Base-by-base conservation (phyloP, 2,888 invertebrate species). In the Eremobia ochroleuca region DNA sequence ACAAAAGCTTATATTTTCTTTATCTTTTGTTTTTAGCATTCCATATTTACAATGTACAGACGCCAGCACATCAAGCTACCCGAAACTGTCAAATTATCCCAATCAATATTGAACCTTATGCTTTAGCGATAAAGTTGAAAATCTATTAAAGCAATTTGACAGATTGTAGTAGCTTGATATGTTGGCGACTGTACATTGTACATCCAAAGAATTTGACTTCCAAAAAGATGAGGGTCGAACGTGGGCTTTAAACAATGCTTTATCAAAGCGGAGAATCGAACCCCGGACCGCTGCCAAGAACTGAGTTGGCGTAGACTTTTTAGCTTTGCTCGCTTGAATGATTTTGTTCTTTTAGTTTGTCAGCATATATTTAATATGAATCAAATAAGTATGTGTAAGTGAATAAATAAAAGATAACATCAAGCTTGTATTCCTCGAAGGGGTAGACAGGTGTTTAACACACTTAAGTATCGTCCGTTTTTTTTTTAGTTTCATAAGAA, bases 231-330 rank as follows among this genome's bases (percentile, higher is more conserved):
- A 82, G 69, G 59, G 65, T 68, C 49, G 37, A 5, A 61, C 58
- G 37, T 62, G 49, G 2, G 31, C 18, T 11, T 8, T 34, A 21
- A 34, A 76, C 49, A 86, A 72, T 58, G 61, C 62, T n/a, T 70
- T 80, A 82, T 86, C 86, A 73, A 37, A 21, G 40, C 70, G 0
- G 49, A 69, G 85, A 80, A 86, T 87, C 87, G 46, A 79, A 87
- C 28, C 25, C 58, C 66, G 78, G 71, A 37, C 73, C 73, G 66
- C 52, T 85, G 86, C 87, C 87, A 86, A 87, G 68, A 81, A 73
- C 15, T 72, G 72, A 37, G 66, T 31, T 46, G 43, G 25, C 61
- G 69, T 28, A 31, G 64, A 73, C 49, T 72, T 85, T 81, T 85
- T 73, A 46, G 40, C 34, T 43, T 31, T n/a, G 46, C 1, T 66